Evolutionary conservation across 35 echinoderm and acorn worm species (phyloP).

Genomic region (Lytechinus variegatus): DNA sequence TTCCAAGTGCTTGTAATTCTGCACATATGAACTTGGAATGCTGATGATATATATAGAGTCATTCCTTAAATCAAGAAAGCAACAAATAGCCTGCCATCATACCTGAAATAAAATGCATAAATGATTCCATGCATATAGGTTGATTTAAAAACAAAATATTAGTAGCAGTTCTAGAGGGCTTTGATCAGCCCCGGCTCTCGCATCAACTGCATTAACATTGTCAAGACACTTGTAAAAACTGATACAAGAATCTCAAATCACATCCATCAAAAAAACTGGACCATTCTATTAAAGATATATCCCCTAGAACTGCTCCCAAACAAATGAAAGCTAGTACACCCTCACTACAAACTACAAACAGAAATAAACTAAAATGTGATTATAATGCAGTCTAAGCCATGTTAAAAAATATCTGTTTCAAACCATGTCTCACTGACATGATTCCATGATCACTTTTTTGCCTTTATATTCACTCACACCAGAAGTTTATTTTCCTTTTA

Average conservation of each 20-base stretch:
- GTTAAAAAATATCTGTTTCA: neutral
- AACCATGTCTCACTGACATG: neutral
- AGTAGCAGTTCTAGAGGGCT: too few relatives aligned
- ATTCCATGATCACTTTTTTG: too few relatives aligned
- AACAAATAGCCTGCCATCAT: neutral
- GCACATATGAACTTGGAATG: neutral
- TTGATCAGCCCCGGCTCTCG: too few relatives aligned
- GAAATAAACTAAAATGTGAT: neutral
- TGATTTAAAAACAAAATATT: neutral
- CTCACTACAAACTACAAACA: neutral
- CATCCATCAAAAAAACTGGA: too few relatives aligned
- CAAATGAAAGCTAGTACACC: neutral
- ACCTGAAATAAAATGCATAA: neutral
- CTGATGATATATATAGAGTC: neutral
- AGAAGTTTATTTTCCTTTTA: too few relatives aligned
- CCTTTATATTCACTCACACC: too few relatives aligned
- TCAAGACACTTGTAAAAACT: too few relatives aligned
- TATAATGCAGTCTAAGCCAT: neutral
- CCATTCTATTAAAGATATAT: too few relatives aligned
- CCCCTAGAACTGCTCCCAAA: neutral
- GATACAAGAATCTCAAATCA: too few relatives aligned
- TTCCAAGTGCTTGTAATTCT: neutral
- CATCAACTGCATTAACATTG: too few relatives aligned
- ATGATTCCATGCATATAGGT: neutral
- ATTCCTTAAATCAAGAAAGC: neutral